Evolutionary conservation across 2,888 invertebrate genomes (phyloP).

Genomic region (Stramonita haemastoma): DNA sequence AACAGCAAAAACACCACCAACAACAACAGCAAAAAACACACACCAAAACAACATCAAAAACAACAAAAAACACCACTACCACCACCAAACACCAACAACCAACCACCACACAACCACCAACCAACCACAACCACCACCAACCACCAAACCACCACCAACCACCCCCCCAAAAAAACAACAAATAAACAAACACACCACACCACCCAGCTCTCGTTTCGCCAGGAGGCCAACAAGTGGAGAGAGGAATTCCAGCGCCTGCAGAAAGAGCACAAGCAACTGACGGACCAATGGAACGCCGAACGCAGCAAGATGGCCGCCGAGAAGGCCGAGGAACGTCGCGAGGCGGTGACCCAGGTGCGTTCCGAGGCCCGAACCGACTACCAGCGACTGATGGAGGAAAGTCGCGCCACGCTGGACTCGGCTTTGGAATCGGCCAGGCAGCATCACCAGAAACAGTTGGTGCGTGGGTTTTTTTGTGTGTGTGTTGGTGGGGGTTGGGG

Average conservation of each 20-base stretch:
- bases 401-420: constrained; percentile 66
- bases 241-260: constrained; percentile 51
- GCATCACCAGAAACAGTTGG: constrained; percentile 51
- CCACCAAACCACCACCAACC: background rate
- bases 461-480: constrained; percentile 1
- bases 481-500: background rate
- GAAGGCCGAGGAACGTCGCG: constrained; percentile 40
- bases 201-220: constrained; percentile 19
- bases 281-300: constrained; percentile 55
- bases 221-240: constrained; percentile 60
- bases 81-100: background rate
- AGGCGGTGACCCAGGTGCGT: constrained; percentile 40
- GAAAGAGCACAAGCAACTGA: constrained; percentile 51
- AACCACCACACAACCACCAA: background rate
- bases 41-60: background rate
- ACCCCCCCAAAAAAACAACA: background rate
- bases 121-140: background rate
- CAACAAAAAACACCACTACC: background rate
- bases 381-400: constrained; percentile 62
- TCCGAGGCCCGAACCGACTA: constrained; percentile 65
- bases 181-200: background rate
- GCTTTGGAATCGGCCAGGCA: constrained; percentile 63
- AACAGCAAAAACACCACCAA: background rate
- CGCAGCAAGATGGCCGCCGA: constrained; percentile 52
- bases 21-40: background rate